phyloP scores from a whole-genome alignment of 2,113 vertebrate species.

The Morone saxatilis region DNA sequence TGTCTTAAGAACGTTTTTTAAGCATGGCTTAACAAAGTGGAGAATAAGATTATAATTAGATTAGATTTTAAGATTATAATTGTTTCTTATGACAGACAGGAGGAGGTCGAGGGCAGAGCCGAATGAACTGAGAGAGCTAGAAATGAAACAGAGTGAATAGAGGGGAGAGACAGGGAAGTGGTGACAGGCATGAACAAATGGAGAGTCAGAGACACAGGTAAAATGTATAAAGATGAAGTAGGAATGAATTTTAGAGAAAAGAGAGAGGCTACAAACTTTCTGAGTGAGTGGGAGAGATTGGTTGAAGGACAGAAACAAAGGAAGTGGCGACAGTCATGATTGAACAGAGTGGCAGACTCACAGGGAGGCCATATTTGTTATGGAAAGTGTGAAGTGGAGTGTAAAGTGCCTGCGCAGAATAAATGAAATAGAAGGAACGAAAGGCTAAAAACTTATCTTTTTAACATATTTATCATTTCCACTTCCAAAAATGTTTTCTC shows the following conservation, averaged over 20 bases:
- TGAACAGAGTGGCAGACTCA: slow-evolving; percentile 42
- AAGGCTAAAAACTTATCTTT: neutral
- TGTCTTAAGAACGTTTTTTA: slow-evolving; percentile 32
- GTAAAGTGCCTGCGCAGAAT: slow-evolving; percentile 27
- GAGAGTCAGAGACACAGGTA: slow-evolving; percentile 27
- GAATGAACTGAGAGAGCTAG: slow-evolving; percentile 18
- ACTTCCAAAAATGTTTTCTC: neutral
- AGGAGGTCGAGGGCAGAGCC: slow-evolving; percentile 37
- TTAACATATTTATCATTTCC: slow-evolving; percentile 7
- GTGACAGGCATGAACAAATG: slow-evolving; percentile 48
- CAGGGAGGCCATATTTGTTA: slow-evolving; percentile 50
- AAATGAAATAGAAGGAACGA: slow-evolving; percentile 22
- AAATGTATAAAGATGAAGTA: slow-evolving; percentile 45
- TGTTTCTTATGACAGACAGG: slow-evolving; percentile 25
- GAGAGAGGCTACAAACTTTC: slow-evolving; percentile 16
- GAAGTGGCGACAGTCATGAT: slow-evolving; percentile 28
- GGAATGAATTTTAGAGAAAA: slow-evolving; percentile 31
- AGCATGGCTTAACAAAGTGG: slow-evolving; percentile 42
- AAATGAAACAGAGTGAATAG: slow-evolving; percentile 10
- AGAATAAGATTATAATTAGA: slow-evolving; percentile 52
- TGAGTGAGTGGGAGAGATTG: slow-evolving; percentile 22
- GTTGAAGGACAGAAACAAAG: slow-evolving; percentile 46
- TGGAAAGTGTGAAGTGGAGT: slow-evolving; percentile 31
- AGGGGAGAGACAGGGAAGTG: slow-evolving; percentile 9
- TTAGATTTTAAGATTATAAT: slow-evolving; percentile 48